These are phyloP conservation scores for Dufourea novaeangliae DNA, from an alignment of 1,140 invertebrate genomes.

Conservation along the genomic window DNA sequence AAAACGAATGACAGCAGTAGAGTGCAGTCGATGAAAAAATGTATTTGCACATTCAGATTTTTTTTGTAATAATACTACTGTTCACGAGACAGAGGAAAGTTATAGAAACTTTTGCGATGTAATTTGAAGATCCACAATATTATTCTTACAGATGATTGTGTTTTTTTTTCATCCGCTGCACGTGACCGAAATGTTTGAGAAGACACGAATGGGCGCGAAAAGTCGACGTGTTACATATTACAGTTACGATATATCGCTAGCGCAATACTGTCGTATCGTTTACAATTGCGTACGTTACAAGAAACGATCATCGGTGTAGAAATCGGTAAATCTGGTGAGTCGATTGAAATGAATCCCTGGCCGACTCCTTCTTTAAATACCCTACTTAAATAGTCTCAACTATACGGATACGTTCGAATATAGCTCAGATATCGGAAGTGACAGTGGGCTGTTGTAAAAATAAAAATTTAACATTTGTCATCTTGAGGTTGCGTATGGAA, in stretches of 20 bases:
- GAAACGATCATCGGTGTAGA: constrained; percentile 66
- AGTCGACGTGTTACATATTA: constrained; percentile 44
- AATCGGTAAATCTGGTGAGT: constrained; percentile 61
- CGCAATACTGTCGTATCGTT: constrained; percentile 52
- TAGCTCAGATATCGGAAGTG: constrained; percentile 70
- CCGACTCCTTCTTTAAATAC: constrained; percentile 56
- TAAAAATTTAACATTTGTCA: constrained; percentile 78
- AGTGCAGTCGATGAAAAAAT: too few species aligned
- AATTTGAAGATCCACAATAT: too few species aligned
- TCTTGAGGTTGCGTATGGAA: constrained; percentile 79
- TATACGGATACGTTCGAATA: constrained; percentile 66
- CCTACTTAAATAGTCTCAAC: constrained; percentile 67
- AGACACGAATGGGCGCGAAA: constrained; percentile 40
- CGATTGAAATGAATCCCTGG: constrained; percentile 65
- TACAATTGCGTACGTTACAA: constrained; percentile 64
- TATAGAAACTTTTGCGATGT: too few species aligned
- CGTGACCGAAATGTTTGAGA: constrained; percentile 21
- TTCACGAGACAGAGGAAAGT: too few species aligned
- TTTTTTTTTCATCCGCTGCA: too few species aligned
- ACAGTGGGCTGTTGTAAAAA: constrained; percentile 73
- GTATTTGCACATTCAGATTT: too few species aligned
- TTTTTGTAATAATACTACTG: too few species aligned
- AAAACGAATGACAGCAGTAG: constrained; percentile 14
- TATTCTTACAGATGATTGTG: too few species aligned
- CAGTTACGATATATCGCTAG: constrained; percentile 59